These are phyloP conservation scores for Pipistrellus nathusii DNA, from an alignment of 2,797 vertebrate genomes.

Conservation along the genomic window DNA sequence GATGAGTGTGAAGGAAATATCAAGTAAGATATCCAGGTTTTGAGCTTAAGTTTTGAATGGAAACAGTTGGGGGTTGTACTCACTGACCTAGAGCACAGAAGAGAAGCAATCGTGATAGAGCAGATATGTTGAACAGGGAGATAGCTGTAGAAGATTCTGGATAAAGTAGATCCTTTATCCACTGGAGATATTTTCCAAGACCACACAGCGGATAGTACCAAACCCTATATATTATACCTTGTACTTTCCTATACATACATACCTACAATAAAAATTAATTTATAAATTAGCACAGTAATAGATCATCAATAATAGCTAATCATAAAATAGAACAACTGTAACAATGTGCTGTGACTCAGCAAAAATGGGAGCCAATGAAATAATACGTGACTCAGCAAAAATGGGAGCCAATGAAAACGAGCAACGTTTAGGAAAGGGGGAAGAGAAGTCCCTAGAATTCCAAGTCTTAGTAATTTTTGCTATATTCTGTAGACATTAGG, in stretches of 20 bases:
- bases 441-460: not conserved
- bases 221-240: not conserved
- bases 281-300: not conserved
- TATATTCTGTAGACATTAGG: not conserved
- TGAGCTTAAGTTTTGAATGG: not conserved
- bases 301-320: not conserved
- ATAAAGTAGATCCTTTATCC: not conserved
- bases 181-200: not conserved
- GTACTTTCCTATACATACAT: not conserved
- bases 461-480: not conserved
- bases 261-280: not conserved
- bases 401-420: not conserved
- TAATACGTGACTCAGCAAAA: not conserved
- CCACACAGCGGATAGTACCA: not conserved
- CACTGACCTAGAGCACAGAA: not conserved
- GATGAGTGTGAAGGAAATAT: not conserved
- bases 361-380: not conserved
- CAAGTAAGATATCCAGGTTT: not conserved
- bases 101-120: not conserved
- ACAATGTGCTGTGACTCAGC: not conserved
- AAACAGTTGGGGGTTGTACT: not conserved
- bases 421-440: not conserved
- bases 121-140: not conserved
- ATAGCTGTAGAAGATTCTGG: not conserved
- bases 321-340: not conserved